phyloP scores from a whole-genome alignment of 2,797 vertebrate species.

The Diplodus sargus region DNA sequence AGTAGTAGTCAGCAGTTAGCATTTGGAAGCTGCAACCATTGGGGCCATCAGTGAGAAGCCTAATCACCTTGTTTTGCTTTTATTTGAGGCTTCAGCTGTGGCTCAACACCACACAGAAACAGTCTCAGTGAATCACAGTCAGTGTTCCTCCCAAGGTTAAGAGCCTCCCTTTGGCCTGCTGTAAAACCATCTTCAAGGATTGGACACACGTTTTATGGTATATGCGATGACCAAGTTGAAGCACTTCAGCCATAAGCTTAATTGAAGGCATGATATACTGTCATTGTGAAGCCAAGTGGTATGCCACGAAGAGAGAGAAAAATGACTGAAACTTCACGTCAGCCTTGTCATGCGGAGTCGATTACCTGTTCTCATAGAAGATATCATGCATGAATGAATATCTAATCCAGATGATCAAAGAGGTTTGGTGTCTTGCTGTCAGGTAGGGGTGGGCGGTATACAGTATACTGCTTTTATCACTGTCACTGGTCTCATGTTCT shows the following conservation, averaged over 20 bases:
- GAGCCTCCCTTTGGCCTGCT: slow-evolving; percentile 37
- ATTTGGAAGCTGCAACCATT: not conserved
- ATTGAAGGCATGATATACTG: slow-evolving; percentile 54
- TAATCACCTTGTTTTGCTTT: not conserved
- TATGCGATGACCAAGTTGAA: slow-evolving; percentile 41
- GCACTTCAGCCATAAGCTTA: slow-evolving; percentile 42
- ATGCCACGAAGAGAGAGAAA: not conserved
- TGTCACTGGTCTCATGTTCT: too few relatives aligned
- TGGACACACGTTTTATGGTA: slow-evolving; percentile 59
- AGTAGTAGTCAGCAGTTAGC: not conserved
- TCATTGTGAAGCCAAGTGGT: slow-evolving; percentile 13
- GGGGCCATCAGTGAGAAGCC: not conserved
- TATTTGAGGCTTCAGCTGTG: not conserved
- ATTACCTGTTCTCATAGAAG: slow-evolving; percentile 1
- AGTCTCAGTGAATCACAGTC: slow-evolving; percentile 43
- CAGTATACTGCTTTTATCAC: too few relatives aligned
- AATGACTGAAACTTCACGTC: slow-evolving; percentile 22
- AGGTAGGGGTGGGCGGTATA: too few relatives aligned
- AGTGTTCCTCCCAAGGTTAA: slow-evolving; percentile 64
- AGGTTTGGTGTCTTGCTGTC: not conserved
- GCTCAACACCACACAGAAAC: slow-evolving; percentile 3
- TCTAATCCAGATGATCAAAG: slow-evolving; percentile 14
- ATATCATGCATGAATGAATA: not conserved
- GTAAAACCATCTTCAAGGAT: slow-evolving; percentile 64
- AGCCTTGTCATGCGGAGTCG: not conserved